Evolutionary conservation across 2,797 vertebrate genomes (phyloP).

Genomic region (Pangasius macronema): DNA sequence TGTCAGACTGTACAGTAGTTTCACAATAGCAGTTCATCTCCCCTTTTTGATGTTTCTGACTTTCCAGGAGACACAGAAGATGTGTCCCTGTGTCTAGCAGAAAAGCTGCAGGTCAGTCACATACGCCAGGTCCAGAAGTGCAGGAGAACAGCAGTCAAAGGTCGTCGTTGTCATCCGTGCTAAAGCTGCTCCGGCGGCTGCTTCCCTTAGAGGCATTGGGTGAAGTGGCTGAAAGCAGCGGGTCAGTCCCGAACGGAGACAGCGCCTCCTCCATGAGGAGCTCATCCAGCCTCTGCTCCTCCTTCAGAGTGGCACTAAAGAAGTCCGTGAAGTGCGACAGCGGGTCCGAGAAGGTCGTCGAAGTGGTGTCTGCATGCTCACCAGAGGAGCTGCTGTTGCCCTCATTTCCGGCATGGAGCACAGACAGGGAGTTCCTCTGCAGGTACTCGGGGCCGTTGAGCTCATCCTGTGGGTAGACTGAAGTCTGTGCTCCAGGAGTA

Average conservation of each 20-base stretch:
- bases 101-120: slow-evolving; percentile 43
- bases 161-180: slow-evolving; percentile 86
- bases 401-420: slow-evolving; percentile 60
- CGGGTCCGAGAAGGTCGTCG: slow-evolving; percentile 90
- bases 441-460: slow-evolving; percentile 79
- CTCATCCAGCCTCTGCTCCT: slow-evolving; percentile 88
- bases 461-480: slow-evolving; percentile 80
- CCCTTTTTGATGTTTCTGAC: slow-evolving; percentile 46
- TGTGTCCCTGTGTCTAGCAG: background rate
- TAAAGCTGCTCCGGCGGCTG: slow-evolving; percentile 93
- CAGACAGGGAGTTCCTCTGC: slow-evolving; percentile 74
- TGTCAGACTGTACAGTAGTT: slow-evolving; percentile 30
- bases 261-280: slow-evolving; percentile 86
- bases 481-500: slow-evolving; percentile 56
- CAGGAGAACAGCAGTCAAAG: slow-evolving; percentile 71
- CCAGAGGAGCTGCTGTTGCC: slow-evolving; percentile 54
- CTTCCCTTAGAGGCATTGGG: slow-evolving; percentile 89
- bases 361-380: slow-evolving; percentile 74
- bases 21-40: slow-evolving; percentile 44
- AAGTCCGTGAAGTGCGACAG: slow-evolving; percentile 97
- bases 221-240: slow-evolving; percentile 87
- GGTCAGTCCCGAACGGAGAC: slow-evolving; percentile 88
- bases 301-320: slow-evolving; percentile 92
- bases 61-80: slow-evolving; percentile 22
- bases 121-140: background rate